Evolutionary conservation across 2,113 vertebrate genomes (phyloP).

Genomic region (Gasterosteus nipponicus): DNA sequence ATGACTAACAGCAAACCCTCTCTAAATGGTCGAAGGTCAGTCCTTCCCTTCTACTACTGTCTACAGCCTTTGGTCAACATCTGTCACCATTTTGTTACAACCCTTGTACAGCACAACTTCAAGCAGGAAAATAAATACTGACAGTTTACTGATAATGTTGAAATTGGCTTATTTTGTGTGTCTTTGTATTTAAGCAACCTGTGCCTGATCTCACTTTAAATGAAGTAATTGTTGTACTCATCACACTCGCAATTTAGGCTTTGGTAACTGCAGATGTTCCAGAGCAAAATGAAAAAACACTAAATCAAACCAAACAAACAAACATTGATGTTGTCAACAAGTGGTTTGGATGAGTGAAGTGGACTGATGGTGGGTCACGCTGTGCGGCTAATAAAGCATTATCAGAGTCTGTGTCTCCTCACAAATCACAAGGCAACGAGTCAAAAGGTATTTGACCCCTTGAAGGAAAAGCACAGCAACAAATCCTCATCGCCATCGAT

Average conservation of each 20-base stretch:
- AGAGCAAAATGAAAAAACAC: not conserved
- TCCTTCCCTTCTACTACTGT: slow-evolving; percentile 39
- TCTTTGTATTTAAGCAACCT: slow-evolving; percentile 2
- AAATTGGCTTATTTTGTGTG: slow-evolving; percentile 21
- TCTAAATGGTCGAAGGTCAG: slow-evolving; percentile 38
- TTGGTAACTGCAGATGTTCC: slow-evolving; percentile 11
- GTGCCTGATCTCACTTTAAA: slow-evolving; percentile 14
- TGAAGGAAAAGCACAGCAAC: too few relatives aligned
- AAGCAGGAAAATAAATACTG: slow-evolving; percentile 67
- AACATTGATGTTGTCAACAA: not conserved
- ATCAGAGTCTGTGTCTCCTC: not conserved
- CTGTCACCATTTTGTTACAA: slow-evolving; percentile 62
- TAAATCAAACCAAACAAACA: not conserved
- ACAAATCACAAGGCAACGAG: too few relatives aligned
- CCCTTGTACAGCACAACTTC: slow-evolving; percentile 70
- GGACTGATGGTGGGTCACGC: not conserved
- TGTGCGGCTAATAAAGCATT: not conserved
- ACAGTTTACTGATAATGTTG: slow-evolving; percentile 59
- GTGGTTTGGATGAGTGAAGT: not conserved
- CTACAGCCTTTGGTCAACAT: slow-evolving; percentile 48
- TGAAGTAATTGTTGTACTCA: slow-evolving; percentile 2
- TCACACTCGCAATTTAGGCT: not conserved
- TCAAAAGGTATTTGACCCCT: too few relatives aligned
- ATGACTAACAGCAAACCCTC: slow-evolving; percentile 25
- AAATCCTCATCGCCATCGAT: too few relatives aligned